Conservation (phyloP, 2,113 vertebrate genomes). For the Crotophaga sulcirostris region DNA sequence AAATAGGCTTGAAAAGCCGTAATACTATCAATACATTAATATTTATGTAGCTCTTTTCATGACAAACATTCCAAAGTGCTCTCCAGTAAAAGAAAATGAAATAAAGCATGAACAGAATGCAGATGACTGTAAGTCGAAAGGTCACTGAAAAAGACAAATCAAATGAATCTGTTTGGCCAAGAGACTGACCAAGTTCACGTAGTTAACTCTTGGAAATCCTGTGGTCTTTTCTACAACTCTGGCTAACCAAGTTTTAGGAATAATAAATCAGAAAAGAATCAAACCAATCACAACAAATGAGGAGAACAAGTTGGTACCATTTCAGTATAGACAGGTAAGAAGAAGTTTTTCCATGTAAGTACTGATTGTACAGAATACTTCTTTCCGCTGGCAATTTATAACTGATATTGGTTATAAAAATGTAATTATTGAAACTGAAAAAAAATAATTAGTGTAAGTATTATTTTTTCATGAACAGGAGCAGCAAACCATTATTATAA, state of each 20-base stretch:
- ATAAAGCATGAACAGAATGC: slow-evolving; percentile 64
- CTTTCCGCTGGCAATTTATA: background rate
- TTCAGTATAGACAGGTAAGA: background rate
- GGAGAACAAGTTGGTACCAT: background rate
- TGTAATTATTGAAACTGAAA: background rate
- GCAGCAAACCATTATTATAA: slow-evolving; percentile 20
- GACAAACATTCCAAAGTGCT: slow-evolving; percentile 71
- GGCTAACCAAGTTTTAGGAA: background rate
- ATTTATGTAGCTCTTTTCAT: slow-evolving; percentile 78
- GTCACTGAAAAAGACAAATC: slow-evolving; percentile 52
- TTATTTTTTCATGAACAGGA: background rate
- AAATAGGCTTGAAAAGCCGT: slow-evolving; percentile 72
- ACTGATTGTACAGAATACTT: background rate
- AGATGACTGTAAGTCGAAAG: slow-evolving; percentile 57
- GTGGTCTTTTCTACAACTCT: background rate
- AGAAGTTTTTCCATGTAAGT: background rate
- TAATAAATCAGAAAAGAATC: background rate
- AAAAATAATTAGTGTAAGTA: background rate
- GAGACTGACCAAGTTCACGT: background rate
- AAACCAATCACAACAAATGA: background rate
- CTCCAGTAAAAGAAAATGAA: slow-evolving; percentile 67
- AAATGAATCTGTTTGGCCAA: slow-evolving; percentile 13
- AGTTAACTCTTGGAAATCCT: background rate
- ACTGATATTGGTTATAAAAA: background rate
- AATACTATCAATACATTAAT: slow-evolving; percentile 79